phyloP scores from a whole-genome alignment of 2,797 vertebrate genomes.

The Natrix natrix region DNA sequence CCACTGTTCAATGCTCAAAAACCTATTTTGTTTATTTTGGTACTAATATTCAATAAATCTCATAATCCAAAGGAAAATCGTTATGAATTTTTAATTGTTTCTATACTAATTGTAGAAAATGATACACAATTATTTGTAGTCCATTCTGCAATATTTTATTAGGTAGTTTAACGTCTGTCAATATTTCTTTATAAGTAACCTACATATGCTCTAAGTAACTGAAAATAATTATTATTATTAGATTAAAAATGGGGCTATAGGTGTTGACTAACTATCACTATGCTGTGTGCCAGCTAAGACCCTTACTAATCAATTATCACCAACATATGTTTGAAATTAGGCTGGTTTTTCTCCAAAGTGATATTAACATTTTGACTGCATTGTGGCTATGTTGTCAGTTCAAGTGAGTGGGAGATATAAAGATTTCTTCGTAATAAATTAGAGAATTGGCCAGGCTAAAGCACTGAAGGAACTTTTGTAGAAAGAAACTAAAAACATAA shows the following conservation, averaged over 20 bases:
- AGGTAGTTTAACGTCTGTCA: background rate
- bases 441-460: background rate
- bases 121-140: background rate
- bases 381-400: background rate
- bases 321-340: background rate
- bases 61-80: background rate
- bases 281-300: background rate
- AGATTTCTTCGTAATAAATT: background rate
- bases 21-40: background rate
- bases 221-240: background rate
- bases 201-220: background rate
- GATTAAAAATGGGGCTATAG: background rate
- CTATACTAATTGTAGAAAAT: background rate
- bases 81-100: background rate
- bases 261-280: background rate
- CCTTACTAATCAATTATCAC: background rate
- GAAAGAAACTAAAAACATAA: background rate
- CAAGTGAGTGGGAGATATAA: background rate
- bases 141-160: background rate
- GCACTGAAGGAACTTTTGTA: background rate
- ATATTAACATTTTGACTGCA: background rate
- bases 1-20: background rate
- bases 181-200: background rate
- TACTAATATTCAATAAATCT: background rate
- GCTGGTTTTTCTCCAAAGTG: background rate